Conservation (phyloP, 2,888 invertebrate species). For the Euzophera pinguis region DNA sequence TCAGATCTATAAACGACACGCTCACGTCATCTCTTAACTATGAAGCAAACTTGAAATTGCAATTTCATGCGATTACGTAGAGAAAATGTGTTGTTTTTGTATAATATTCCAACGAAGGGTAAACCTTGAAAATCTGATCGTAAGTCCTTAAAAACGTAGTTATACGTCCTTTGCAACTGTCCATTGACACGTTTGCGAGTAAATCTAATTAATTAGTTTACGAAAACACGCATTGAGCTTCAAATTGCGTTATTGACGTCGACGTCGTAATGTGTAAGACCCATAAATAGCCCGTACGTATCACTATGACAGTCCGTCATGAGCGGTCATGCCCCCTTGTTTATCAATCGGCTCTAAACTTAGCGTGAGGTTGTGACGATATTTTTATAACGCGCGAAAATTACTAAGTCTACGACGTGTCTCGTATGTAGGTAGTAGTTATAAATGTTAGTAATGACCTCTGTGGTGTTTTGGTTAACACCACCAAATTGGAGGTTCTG, state of each 20-base stretch:
- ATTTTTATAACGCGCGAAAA: background rate
- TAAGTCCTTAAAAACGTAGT: background rate
- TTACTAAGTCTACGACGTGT: background rate
- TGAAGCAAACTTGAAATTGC: background rate
- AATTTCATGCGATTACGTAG: constrained; percentile 5
- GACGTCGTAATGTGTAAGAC: constrained; percentile 15
- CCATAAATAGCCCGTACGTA: constrained; percentile 20
- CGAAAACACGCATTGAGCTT: constrained; percentile 11
- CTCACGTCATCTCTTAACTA: background rate
- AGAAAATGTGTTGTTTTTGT: constrained; percentile 1
- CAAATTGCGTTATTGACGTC: constrained; percentile 11
- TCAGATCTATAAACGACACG: constrained; percentile 6
- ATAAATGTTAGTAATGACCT: no score
- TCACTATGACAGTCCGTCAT: background rate
- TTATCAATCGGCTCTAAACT: constrained; percentile 8
- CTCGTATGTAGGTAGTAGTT: background rate
- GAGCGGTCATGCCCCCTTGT: background rate
- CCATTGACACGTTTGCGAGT: constrained; percentile 10
- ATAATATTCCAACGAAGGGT: background rate
- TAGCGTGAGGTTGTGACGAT: background rate
- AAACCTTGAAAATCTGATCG: constrained; percentile 10
- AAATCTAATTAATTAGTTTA: constrained; percentile 15
- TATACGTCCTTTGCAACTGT: constrained; percentile 5
- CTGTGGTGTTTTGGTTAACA: no score
- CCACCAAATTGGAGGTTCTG: no score